A percentile compares a stretch with the other conserved stretches of the same genome.
Evolutionary conservation across 2,113 vertebrate genomes (phyloP).

Genomic region (Diglossa brunneiventris): DNA sequence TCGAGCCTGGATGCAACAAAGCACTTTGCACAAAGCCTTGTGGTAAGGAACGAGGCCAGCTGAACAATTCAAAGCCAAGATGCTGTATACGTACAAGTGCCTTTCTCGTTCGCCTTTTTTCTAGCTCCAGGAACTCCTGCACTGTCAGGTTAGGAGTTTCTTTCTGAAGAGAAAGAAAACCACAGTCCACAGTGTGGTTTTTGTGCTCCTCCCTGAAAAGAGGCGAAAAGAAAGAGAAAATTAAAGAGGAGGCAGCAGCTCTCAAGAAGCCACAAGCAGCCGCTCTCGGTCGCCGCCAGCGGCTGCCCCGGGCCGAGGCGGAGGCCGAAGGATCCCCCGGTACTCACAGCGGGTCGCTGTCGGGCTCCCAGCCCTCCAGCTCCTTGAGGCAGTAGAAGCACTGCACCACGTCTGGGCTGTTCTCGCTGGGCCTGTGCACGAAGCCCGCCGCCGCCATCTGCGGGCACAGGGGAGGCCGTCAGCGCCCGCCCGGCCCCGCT

Average conservation of each 20-base stretch:
- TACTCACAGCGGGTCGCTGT: slow-evolving; percentile 89
- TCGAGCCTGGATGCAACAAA: not conserved
- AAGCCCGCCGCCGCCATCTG: slow-evolving; percentile 95
- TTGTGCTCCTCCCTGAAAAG: slow-evolving; percentile 84
- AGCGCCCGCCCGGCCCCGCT: no score
- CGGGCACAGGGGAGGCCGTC: not conserved
- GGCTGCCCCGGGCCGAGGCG: not conserved
- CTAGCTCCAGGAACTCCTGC: slow-evolving; percentile 84
- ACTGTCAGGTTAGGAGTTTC: slow-evolving; percentile 73
- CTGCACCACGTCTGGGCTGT: slow-evolving; percentile 88
- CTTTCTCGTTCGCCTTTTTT: slow-evolving; percentile 79
- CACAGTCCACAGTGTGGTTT: slow-evolving; percentile 82
- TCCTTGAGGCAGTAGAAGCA: slow-evolving; percentile 96
- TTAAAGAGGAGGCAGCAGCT: not conserved
- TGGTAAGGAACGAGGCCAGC: not conserved
- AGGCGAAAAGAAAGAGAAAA: rapidly evolving
- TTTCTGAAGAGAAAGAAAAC: slow-evolving; percentile 85
- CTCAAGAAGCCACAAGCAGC: not conserved
- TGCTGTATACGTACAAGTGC: slow-evolving; percentile 62
- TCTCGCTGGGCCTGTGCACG: slow-evolving; percentile 87
- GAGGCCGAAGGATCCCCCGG: rapidly evolving
- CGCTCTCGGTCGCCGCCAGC: not conserved
- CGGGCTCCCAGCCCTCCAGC: slow-evolving; percentile 93
- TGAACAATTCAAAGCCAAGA: no score
- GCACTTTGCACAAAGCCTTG: not conserved